These are phyloP conservation scores for Gari tellinella DNA, from an alignment of 2,888 invertebrate species.

Conservation along the genomic window DNA sequence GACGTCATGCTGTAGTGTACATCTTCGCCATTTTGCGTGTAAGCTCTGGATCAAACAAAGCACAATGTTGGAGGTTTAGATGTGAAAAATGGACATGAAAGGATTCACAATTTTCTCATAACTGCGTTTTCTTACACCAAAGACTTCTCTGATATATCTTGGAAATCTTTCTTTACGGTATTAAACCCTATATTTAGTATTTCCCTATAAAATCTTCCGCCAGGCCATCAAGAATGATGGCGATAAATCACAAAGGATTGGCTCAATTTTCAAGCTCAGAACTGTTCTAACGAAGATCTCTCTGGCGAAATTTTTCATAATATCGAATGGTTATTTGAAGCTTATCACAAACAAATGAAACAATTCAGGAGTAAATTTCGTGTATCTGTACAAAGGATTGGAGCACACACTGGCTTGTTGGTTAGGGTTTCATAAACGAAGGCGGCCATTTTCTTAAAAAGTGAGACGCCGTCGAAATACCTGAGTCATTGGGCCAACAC, in stretches of 20 bases:
- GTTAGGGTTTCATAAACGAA: neutral
- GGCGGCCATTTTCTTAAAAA: neutral
- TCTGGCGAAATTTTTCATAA: too few species aligned
- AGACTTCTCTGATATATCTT: conserved; percentile 20
- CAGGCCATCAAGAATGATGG: neutral
- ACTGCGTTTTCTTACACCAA: conserved; percentile 33
- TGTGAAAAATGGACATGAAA: conserved; percentile 49
- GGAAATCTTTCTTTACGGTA: conserved; percentile 51
- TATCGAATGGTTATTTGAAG: too few species aligned
- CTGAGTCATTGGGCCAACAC: too few species aligned
- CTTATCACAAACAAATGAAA: too few species aligned
- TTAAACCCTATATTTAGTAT: conserved; percentile 40
- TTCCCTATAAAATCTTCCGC: conserved; percentile 11
- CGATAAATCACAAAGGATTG: neutral
- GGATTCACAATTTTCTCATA: conserved; percentile 51
- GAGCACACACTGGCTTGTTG: neutral
- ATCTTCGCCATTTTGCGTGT: conserved; percentile 56
- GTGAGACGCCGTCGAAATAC: too few species aligned
- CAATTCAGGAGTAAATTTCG: too few species aligned
- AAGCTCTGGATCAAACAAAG: conserved; percentile 25
- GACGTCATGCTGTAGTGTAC: conserved; percentile 36
- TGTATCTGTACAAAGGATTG: too few species aligned
- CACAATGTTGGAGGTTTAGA: conserved; percentile 35
- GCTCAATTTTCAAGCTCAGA: too few species aligned
- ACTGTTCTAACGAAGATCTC: too few species aligned